phyloP scores from a whole-genome alignment of 1,140 invertebrate genomes.

The Ooceraea biroi region DNA sequence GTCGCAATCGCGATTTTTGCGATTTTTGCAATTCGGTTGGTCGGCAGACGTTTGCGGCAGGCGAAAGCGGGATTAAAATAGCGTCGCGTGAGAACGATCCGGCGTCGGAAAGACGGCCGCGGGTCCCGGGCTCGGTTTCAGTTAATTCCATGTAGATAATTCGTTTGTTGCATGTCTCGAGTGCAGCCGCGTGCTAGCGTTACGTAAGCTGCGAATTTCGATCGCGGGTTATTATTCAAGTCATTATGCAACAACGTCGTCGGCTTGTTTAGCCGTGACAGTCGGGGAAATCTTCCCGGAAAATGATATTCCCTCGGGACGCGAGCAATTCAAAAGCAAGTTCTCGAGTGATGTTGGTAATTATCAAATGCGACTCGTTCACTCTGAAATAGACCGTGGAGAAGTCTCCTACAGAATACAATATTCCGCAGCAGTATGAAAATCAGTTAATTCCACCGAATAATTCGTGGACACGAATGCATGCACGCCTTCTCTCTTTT shows the following conservation, averaged over 20 bases:
- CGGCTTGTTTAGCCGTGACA: slow-evolving; percentile 2
- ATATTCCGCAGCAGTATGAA: too few species aligned
- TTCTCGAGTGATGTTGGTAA: not conserved
- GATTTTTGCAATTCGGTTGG: slow-evolving; percentile 47
- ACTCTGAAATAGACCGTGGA: too few species aligned
- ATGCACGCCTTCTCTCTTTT: not conserved
- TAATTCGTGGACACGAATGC: not conserved
- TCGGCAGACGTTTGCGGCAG: slow-evolving; percentile 15
- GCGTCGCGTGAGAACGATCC: slow-evolving; percentile 41
- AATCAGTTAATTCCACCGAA: too few species aligned
- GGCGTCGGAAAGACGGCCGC: slow-evolving; percentile 55
- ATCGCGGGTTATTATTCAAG: slow-evolving; percentile 40
- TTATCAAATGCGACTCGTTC: too few species aligned
- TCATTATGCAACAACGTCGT: slow-evolving; percentile 3
- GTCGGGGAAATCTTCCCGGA: not conserved
- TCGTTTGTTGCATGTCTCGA: slow-evolving; percentile 53
- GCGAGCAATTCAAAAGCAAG: not conserved
- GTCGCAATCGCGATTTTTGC: slow-evolving; percentile 18
- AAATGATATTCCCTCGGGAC: not conserved
- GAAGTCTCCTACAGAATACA: too few species aligned
- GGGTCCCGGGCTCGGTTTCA: slow-evolving; percentile 33
- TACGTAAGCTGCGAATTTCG: slow-evolving; percentile 30
- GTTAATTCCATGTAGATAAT: slow-evolving; percentile 56
- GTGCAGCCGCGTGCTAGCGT: slow-evolving; percentile 14
- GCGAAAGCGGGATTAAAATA: slow-evolving; percentile 49